These are phyloP conservation scores for Vulpes ferrilata DNA, from an alignment of 2,113 vertebrate species.

Conservation along the genomic window DNA sequence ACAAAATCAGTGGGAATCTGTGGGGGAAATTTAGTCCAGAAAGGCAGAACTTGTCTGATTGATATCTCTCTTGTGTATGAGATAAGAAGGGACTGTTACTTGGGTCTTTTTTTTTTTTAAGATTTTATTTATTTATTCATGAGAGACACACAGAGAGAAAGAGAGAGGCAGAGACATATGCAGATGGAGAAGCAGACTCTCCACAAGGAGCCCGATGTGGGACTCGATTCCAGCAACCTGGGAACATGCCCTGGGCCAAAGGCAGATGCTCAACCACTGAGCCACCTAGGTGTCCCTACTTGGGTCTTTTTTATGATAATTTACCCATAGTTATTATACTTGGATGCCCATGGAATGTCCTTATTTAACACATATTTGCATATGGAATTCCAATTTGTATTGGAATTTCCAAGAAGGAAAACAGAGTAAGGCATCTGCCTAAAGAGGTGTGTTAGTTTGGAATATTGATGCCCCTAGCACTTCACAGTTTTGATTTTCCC, in stretches of 20 bases:
- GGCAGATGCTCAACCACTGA: too few relatives aligned
- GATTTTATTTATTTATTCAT: too few relatives aligned
- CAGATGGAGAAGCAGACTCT: too few relatives aligned
- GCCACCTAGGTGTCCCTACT: background rate
- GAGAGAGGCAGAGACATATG: too few relatives aligned
- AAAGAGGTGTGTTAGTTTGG: slow-evolving; percentile 50
- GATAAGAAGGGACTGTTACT: slow-evolving; percentile 71
- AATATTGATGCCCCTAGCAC: slow-evolving; percentile 37
- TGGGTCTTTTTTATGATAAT: slow-evolving; percentile 68
- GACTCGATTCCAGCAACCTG: too few relatives aligned
- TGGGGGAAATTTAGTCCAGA: slow-evolving; percentile 59
- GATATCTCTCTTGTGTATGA: slow-evolving; percentile 69
- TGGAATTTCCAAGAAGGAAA: slow-evolving; percentile 66
- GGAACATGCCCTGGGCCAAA: too few relatives aligned
- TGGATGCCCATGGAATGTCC: slow-evolving; percentile 69
- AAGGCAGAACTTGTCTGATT: slow-evolving; percentile 51
- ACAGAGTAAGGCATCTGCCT: slow-evolving; percentile 59
- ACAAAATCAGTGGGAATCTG: slow-evolving; percentile 26
- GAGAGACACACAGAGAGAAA: too few relatives aligned
- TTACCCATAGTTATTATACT: slow-evolving; percentile 71
- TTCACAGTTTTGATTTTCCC: slow-evolving; percentile 29
- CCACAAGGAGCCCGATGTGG: too few relatives aligned
- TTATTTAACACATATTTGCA: slow-evolving; percentile 82
- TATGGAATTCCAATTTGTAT: slow-evolving; percentile 53
- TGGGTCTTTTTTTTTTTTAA: background rate